A percentile compares a stretch with the other conserved stretches of the same genome.
phyloP scores from a whole-genome alignment of 2,797 vertebrate genomes.

The Gymnoscopelus braueri region DNA sequence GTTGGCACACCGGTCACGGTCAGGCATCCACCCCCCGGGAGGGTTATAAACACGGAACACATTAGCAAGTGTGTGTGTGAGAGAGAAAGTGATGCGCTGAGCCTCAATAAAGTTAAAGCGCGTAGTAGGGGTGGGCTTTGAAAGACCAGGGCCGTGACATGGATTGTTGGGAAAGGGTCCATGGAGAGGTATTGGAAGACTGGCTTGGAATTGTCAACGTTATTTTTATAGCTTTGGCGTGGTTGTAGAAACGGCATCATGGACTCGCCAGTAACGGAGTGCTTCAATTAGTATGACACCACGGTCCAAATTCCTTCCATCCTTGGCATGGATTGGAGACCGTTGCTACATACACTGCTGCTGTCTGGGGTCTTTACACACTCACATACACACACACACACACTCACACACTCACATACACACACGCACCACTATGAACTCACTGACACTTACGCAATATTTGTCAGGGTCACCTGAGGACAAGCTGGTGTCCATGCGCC shows the following conservation, averaged over 20 bases:
- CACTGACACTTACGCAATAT: constrained; percentile 58
- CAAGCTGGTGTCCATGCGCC: constrained; percentile 49
- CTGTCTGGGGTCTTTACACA: neutral
- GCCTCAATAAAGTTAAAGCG: neutral
- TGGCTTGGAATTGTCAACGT: constrained; percentile 19
- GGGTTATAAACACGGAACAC: constrained; percentile 18
- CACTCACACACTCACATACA: neutral
- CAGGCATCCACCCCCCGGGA: neutral
- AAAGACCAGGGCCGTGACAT: neutral
- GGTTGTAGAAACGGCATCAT: constrained; percentile 15
- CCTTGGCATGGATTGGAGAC: constrained; percentile 25
- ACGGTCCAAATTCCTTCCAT: constrained; percentile 21
- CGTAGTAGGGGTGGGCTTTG: constrained; percentile 9
- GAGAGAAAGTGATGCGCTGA: constrained; percentile 13
- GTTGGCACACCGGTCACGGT: constrained; percentile 7
- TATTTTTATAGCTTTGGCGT: constrained; percentile 15
- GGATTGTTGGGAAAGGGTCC: neutral
- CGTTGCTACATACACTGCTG: constrained; percentile 23
- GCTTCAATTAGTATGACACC: constrained; percentile 36
- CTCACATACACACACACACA: neutral
- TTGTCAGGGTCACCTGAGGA: constrained; percentile 63
- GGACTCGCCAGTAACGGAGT: constrained; percentile 29
- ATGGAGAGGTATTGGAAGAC: constrained; percentile 13
- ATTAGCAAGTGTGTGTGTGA: constrained; percentile 7
- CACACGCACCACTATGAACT: constrained; percentile 32